phyloP scores from a whole-genome alignment of 2,888 invertebrate species.

The Piscicola geometra region DNA sequence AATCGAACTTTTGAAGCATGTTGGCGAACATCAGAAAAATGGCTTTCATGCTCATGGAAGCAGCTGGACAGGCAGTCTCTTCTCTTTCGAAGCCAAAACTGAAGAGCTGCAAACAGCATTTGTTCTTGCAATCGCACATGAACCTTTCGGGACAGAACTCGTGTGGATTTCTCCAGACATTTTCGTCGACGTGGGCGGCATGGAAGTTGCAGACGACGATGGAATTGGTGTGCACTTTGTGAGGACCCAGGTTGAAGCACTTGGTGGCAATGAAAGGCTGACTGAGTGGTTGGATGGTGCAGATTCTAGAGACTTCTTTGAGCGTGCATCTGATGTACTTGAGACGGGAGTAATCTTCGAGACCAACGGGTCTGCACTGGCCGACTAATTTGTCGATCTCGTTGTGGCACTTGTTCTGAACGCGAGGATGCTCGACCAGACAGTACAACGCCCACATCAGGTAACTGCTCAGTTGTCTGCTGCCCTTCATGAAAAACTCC shows the following conservation, averaged over 20 bases:
- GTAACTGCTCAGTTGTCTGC: constrained; percentile 4
- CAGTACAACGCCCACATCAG: constrained; percentile 26
- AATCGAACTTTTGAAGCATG: constrained; percentile 27
- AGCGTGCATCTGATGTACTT: constrained; percentile 10
- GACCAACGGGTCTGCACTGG: not conserved
- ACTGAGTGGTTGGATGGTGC: constrained; percentile 22
- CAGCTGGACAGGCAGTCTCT: not conserved
- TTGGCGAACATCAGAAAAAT: constrained; percentile 18
- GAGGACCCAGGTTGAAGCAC: constrained; percentile 15
- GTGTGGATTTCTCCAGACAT: constrained; percentile 5
- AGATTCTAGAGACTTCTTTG: constrained; percentile 23
- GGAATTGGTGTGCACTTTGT: not conserved
- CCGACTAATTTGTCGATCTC: constrained; percentile 27
- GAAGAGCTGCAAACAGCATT: constrained; percentile 9
- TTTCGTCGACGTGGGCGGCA: constrained; percentile 5
- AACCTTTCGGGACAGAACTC: constrained; percentile 25
- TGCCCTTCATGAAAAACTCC: constrained; percentile 19
- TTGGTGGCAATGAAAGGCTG: not conserved
- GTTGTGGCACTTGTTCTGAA: constrained; percentile 26
- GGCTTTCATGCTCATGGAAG: constrained; percentile 7
- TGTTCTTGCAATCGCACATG: not conserved
- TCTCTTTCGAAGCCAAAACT: not conserved
- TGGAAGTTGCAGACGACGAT: constrained; percentile 18
- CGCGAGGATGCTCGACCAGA: constrained; percentile 10
- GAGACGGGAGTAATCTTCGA: constrained; percentile 15